These are phyloP conservation scores for Thymelicus sylvestris DNA, from an alignment of 2,888 invertebrate genomes.

Conservation along the genomic window DNA sequence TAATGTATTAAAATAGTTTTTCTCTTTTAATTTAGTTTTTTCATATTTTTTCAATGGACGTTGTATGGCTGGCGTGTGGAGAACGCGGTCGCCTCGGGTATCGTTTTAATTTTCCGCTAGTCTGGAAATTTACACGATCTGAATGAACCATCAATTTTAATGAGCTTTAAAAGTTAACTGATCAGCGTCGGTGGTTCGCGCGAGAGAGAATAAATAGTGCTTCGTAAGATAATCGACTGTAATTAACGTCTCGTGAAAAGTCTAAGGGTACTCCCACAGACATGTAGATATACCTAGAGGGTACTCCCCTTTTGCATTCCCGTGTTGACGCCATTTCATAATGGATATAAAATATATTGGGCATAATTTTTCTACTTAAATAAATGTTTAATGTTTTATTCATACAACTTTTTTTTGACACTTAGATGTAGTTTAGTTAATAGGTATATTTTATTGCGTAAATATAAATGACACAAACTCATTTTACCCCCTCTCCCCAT, in stretches of 20 bases:
- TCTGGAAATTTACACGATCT: constrained; percentile 75
- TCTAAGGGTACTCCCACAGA: constrained; percentile 2
- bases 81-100: constrained; percentile 68
- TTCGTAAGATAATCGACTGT: constrained; percentile 43
- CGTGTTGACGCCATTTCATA: neutral
- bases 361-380: neutral
- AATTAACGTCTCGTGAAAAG: constrained; percentile 18
- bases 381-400: too few relatives aligned
- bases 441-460: too few relatives aligned
- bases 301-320: constrained; percentile 5
- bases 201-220: constrained; percentile 40
- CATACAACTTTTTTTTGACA: too few relatives aligned
- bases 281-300: too few relatives aligned
- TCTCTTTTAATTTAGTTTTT: constrained; percentile 64
- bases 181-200: constrained; percentile 58
- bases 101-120: constrained; percentile 83
- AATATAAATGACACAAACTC: too few relatives aligned
- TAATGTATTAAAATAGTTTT: constrained; percentile 69
- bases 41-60: constrained; percentile 62
- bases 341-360: constrained; percentile 1
- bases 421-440: too few relatives aligned
- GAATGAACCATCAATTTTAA: constrained; percentile 83
- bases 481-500: too few relatives aligned
- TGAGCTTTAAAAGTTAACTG: constrained; percentile 82
- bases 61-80: constrained; percentile 48